Base-by-base conservation (phyloP, 2,113 vertebrate genomes). In the Zapornia atra region DNA sequence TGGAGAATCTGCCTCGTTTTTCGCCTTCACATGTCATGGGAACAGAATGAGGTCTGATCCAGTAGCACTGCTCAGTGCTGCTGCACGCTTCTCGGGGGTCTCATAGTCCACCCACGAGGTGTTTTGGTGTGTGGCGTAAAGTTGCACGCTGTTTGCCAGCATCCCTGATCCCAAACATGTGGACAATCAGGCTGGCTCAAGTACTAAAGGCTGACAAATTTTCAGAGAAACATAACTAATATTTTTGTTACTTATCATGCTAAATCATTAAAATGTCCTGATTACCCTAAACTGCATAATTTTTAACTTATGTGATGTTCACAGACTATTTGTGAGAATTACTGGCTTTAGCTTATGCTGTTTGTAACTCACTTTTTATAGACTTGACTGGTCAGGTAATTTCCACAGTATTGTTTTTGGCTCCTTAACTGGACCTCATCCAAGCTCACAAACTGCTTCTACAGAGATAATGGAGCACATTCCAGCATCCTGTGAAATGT, bases 341-440 rank as follows among this genome's bases (percentile, higher is more conserved):
- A 71, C 3, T 75, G 0, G 10, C 34, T 92, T 75, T 64, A 64
- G 34, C 15, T 84, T 40, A 29, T 71, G 60, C 22, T 75, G 50
- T 92, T 78, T 95, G 42, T 53, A 82, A 68, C 36, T 96, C 65
- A 33, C 12, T 86, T 95, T 93, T 90, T 93, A 75, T 46, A 84
- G 88, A 83, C 61, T 78, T 93, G 72, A 93, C 53, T 83, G 86
- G 77, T 68, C 94, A 96, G 94, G 94, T 96, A 95, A 87, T 91
- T 96, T 86, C 57, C 73, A 87, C 53, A 18, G 21, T 59, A 34
- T 84, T 92, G 86, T 64, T 91, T 78, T 92, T 96, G 92, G 65
- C 72, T 96, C 50, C 90, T 83, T 86, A 61, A 40, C 48, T 95
- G 88, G 92, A 86, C 61, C 34, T 14, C 20, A 64, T 72, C 70